These are phyloP conservation scores for Chironomus striatipennis DNA, from an alignment of 1,140 invertebrate species.

Conservation along the genomic window DNA sequence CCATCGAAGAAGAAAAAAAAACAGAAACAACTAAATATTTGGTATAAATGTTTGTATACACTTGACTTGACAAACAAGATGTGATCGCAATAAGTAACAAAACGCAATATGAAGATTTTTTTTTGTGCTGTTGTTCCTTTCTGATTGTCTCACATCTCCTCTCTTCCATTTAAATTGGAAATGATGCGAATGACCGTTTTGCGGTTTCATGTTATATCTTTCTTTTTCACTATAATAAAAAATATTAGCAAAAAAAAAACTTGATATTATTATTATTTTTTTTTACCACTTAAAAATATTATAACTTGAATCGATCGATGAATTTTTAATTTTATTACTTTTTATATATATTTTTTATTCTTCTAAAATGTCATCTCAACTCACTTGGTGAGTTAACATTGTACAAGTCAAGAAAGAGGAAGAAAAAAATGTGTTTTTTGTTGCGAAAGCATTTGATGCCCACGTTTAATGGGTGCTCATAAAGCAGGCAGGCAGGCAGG, in stretches of 20 bases:
- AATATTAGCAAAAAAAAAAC: too few relatives aligned
- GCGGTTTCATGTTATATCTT: background rate
- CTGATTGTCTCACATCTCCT: background rate
- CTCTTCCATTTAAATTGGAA: background rate
- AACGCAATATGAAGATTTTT: too few relatives aligned
- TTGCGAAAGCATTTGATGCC: background rate
- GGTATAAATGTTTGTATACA: background rate
- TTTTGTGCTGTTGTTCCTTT: background rate
- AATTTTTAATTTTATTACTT: background rate
- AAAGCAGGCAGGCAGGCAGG: background rate
- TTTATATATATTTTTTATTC: too few relatives aligned
- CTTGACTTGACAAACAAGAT: constrained; percentile 12
- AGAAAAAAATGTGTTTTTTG: background rate
- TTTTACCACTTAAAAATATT: too few relatives aligned
- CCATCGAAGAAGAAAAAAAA: too few relatives aligned
- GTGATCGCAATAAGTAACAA: background rate
- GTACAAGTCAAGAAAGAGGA: background rate
- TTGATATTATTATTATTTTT: background rate
- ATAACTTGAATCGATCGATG: background rate
- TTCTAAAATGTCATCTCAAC: background rate
- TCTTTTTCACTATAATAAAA: background rate
- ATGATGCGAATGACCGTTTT: background rate
- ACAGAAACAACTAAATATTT: too few relatives aligned
- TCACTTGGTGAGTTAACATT: background rate
- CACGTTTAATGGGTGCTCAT: background rate